Evolutionary conservation across 2,113 vertebrate genomes (phyloP).

Genomic region (Chiloscyllium plagiosum): DNA sequence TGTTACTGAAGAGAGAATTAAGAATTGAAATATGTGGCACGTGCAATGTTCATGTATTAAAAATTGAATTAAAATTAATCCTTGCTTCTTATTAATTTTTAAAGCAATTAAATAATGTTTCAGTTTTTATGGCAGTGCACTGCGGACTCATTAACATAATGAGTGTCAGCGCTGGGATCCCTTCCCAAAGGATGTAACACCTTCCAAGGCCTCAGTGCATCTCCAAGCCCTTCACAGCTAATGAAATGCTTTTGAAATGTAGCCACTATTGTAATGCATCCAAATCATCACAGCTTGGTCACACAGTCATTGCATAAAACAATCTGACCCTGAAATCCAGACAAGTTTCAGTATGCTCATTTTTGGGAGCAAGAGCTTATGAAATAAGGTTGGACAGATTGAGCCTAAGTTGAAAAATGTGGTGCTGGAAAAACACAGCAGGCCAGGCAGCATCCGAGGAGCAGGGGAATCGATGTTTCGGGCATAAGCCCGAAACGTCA

Average conservation of each 20-base stretch:
- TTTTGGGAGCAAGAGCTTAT: too few relatives aligned
- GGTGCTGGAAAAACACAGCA: too few relatives aligned
- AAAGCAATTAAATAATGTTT: background rate
- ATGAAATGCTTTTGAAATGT: background rate
- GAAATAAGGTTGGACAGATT: too few relatives aligned
- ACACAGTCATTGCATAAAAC: too few relatives aligned
- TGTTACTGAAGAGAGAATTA: background rate
- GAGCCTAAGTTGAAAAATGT: too few relatives aligned
- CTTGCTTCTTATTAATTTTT: background rate
- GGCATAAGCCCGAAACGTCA: too few relatives aligned
- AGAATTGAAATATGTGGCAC: conserved; percentile 7
- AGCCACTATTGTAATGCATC: background rate
- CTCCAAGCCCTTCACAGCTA: background rate
- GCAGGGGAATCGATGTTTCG: too few relatives aligned
- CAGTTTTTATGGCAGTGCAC: background rate
- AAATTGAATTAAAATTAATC: background rate
- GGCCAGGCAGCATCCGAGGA: too few relatives aligned
- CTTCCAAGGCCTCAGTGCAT: background rate
- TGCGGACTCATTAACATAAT: background rate
- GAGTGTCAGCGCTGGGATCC: too few relatives aligned
- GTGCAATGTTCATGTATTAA: conserved; percentile 26
- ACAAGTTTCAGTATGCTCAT: too few relatives aligned
- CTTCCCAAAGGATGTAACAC: background rate
- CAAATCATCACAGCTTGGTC: background rate
- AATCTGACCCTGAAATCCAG: too few relatives aligned